Percentiles rank a stretch among this genome's conserved stretches.
phyloP scores from a whole-genome alignment of 2,113 vertebrate genomes.

The Plecturocebus donacophilus region DNA sequence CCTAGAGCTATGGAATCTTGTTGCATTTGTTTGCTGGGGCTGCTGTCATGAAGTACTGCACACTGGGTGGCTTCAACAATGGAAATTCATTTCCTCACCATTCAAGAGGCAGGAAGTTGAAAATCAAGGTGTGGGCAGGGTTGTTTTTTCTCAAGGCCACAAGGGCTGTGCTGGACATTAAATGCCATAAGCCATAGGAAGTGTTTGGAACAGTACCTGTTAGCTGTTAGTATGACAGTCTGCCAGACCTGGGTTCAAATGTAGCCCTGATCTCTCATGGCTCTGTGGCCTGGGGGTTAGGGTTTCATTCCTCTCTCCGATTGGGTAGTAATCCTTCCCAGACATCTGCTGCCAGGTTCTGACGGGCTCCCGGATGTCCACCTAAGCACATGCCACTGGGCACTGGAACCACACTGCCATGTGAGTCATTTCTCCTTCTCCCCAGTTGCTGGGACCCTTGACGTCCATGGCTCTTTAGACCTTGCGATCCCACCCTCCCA shows the following conservation, averaged over 20 bases:
- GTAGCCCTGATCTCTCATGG: background rate
- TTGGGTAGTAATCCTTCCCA: background rate
- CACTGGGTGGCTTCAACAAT: background rate
- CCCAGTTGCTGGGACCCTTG: background rate
- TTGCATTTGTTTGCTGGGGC: no score
- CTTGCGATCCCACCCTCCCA: background rate
- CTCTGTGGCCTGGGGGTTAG: background rate
- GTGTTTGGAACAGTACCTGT: background rate
- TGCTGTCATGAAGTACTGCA: background rate
- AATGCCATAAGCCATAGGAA: accelerated
- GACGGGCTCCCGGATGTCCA: background rate
- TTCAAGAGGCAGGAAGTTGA: background rate
- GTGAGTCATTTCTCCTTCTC: background rate
- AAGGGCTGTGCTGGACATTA: no score
- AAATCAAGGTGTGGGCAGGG: background rate
- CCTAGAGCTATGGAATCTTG: background rate
- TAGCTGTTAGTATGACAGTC: background rate
- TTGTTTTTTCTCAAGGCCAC: background rate
- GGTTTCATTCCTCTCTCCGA: background rate
- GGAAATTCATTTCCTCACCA: background rate
- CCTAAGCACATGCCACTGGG: background rate
- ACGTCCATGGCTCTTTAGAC: background rate
- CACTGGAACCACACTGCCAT: accelerated
- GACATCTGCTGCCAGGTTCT: background rate
- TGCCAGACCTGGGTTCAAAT: background rate